These are phyloP conservation scores for Smithornis capensis DNA, from an alignment of 2,113 vertebrate genomes.

Conservation along the genomic window DNA sequence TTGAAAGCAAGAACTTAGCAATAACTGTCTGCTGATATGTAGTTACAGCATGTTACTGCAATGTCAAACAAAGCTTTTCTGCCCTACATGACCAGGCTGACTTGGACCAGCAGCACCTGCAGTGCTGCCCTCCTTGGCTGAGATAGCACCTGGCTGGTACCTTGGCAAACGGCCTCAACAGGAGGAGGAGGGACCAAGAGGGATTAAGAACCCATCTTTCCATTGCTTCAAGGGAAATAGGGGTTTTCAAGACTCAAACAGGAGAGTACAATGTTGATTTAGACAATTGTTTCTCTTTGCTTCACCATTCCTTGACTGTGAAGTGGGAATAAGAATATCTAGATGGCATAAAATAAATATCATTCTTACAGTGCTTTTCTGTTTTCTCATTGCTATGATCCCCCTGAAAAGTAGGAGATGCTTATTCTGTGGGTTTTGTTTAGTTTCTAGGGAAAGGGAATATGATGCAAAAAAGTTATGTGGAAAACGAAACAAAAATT, in stretches of 20 bases:
- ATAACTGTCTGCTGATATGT: neutral
- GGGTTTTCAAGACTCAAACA: neutral
- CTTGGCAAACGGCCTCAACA: rapidly evolving
- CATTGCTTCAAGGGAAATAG: neutral
- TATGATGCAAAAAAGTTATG: neutral
- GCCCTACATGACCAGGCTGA: neutral
- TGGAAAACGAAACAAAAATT: neutral
- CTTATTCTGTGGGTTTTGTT: neutral
- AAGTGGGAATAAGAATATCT: neutral
- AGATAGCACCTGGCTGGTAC: neutral
- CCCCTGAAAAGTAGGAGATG: neutral
- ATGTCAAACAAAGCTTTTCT: neutral
- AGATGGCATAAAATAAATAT: neutral
- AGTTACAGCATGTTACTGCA: neutral
- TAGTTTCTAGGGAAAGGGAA: neutral
- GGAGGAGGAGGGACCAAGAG: neutral
- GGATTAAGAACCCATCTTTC: neutral
- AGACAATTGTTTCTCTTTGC: neutral
- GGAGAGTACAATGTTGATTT: neutral
- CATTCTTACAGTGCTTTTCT: neutral
- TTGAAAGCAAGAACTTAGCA: neutral
- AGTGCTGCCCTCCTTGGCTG: neutral
- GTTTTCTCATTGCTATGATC: neutral
- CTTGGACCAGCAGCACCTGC: neutral
- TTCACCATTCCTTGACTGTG: neutral